A percentile compares a stretch with the other conserved stretches of the same genome.
Evolutionary conservation across 2,888 invertebrate genomes (phyloP).

Genomic region (Drosophila testacea): DNA sequence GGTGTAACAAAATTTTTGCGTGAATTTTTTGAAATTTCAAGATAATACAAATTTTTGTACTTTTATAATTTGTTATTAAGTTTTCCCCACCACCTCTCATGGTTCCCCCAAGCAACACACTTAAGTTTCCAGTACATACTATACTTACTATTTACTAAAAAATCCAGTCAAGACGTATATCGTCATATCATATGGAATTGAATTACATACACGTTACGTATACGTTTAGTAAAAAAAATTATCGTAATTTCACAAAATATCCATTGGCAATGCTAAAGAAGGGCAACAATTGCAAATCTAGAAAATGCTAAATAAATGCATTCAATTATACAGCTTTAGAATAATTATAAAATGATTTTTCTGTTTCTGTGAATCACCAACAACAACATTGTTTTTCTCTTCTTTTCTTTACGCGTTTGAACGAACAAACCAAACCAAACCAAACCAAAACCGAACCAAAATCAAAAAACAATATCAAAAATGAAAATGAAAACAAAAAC

Average conservation of each 20-base stretch:
- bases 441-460: conserved; percentile 49
- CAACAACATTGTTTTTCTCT: conserved; percentile 85
- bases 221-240: background rate
- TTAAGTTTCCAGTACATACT: conserved; percentile 41
- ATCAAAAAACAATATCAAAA: conserved; percentile 39
- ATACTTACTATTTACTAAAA: conserved; percentile 44
- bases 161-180: conserved; percentile 17
- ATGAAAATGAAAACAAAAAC: conserved; percentile 42
- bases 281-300: conserved; percentile 35
- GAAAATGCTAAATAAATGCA: conserved; percentile 44
- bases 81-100: conserved; percentile 28
- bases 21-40: conserved; percentile 38
- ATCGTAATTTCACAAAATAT: conserved; percentile 18
- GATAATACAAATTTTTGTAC: conserved; percentile 2
- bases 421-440: conserved; percentile 64
- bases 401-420: conserved; percentile 84
- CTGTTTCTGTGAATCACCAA: conserved; percentile 85
- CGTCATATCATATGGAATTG: conserved; percentile 35
- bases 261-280: conserved; percentile 55
- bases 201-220: conserved; percentile 15
- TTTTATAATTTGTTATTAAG: conserved; percentile 23
- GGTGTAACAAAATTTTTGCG: conserved; percentile 82
- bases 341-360: conserved; percentile 81
- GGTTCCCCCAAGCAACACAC: conserved; percentile 44
- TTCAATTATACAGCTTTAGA: conserved; percentile 76